Evolutionary conservation across 2,888 invertebrate genomes (phyloP).

Genomic region (Morpho deidamia): DNA sequence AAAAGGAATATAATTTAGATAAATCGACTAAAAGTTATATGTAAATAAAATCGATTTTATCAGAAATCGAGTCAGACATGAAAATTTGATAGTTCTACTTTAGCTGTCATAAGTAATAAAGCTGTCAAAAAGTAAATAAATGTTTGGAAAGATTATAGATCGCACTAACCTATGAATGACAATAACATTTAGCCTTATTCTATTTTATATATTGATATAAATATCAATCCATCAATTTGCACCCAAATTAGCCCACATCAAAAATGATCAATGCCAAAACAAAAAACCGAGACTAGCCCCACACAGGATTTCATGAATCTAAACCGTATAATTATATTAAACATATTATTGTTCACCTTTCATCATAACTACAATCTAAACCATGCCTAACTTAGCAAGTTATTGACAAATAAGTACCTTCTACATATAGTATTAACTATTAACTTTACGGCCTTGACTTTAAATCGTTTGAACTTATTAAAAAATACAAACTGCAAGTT

Average conservation of each 20-base stretch:
- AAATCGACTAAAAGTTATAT: too few species aligned
- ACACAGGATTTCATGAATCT: not conserved
- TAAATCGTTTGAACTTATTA: constrained; percentile 45
- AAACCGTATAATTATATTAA: not conserved
- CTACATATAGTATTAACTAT: constrained; percentile 16
- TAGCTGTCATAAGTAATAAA: too few species aligned
- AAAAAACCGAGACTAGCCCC: not conserved
- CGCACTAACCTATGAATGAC: too few species aligned
- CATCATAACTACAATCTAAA: constrained; percentile 9
- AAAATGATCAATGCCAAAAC: not conserved
- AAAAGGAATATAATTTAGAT: too few species aligned
- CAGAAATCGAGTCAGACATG: too few species aligned
- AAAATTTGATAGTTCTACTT: too few species aligned
- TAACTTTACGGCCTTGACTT: constrained; percentile 28
- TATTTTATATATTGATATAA: too few species aligned
- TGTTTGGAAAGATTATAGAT: too few species aligned
- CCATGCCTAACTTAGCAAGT: constrained; percentile 26
- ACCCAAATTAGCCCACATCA: constrained; percentile 3
- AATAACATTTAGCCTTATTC: too few species aligned
- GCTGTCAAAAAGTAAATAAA: too few species aligned
- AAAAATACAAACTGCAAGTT: constrained; percentile 38
- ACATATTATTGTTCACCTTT: constrained; percentile 1
- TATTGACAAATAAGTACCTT: constrained; percentile 27
- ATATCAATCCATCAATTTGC: too few species aligned
- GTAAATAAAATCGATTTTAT: too few species aligned